A percentile compares a stretch with the other conserved stretches of the same genome.
Conservation (phyloP, 2,113 vertebrate species). For the Callocephalon fimbriatum region DNA sequence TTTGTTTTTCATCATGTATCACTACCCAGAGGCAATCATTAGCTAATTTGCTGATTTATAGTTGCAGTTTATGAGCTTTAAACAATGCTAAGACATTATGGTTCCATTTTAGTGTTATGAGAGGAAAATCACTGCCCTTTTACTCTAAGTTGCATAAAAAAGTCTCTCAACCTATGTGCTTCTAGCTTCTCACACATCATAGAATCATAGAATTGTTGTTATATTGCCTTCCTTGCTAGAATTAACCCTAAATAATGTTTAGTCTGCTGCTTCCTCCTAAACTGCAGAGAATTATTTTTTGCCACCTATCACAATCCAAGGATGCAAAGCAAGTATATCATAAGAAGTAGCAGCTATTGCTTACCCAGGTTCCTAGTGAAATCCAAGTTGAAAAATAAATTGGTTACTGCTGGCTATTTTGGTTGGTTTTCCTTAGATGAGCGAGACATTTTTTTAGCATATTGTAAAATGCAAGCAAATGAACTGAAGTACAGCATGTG, state of each 20-base stretch:
- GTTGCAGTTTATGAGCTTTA: constrained; percentile 69
- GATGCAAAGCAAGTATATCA: neutral
- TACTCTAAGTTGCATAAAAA: constrained; percentile 14
- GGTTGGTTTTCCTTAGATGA: neutral
- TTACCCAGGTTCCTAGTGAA: neutral
- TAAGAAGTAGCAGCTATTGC: neutral
- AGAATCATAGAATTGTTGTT: neutral
- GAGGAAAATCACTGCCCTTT: constrained; percentile 42
- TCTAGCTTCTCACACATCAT: constrained; percentile 6
- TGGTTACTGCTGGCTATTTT: neutral
- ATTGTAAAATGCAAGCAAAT: neutral
- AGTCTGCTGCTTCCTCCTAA: neutral
- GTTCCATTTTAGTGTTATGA: neutral
- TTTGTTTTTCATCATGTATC: constrained; percentile 74
- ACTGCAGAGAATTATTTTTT: neutral
- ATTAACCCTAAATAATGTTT: constrained; percentile 29
- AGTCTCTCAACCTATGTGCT: neutral
- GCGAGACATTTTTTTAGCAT: neutral
- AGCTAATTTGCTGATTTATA: constrained; percentile 76
- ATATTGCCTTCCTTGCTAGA: constrained; percentile 10
- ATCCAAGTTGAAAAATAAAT: constrained; percentile 5
- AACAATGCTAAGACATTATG: constrained; percentile 57
- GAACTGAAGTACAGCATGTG: neutral
- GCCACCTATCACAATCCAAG: neutral
- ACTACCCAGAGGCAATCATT: constrained; percentile 71